Conservation (phyloP, 2,113 vertebrate genomes). For the Psammodynastes pulverulentus region DNA sequence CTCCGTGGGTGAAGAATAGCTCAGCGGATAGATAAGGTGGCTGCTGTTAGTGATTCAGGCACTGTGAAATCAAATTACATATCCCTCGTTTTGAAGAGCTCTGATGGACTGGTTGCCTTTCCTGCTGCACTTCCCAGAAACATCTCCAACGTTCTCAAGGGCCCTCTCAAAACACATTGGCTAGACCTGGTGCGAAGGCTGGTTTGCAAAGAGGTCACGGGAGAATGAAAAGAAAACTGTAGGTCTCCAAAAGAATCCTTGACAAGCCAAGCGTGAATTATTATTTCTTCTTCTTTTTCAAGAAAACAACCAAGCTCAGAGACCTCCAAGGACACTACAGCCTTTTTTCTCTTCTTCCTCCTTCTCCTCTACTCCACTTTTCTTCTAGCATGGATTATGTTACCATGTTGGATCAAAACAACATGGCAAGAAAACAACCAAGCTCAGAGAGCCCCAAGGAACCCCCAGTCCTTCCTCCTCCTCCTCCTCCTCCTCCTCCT, state of each 20-base stretch:
- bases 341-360: neutral
- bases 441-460: too few relatives aligned
- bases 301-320: neutral
- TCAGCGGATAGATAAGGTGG: neutral
- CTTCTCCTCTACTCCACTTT: neutral
- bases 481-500: too few relatives aligned
- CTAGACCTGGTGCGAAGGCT: neutral
- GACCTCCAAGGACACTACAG: too few relatives aligned
- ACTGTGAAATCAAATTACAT: constrained; percentile 3
- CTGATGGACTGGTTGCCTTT: constrained; percentile 13
- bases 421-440: too few relatives aligned
- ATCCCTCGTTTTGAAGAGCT: constrained; percentile 26
- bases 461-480: too few relatives aligned
- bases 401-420: too few relatives aligned
- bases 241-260: neutral
- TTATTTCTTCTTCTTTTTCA: neutral
- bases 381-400: neutral
- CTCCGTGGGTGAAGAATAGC: neutral
- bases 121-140: neutral
- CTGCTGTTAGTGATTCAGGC: neutral
- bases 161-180: rapidly evolving
- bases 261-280: neutral
- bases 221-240: constrained; percentile 11
- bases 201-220: neutral
- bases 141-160: constrained; percentile 5